A percentile compares a stretch with the other conserved stretches of the same genome.
Conservation (phyloP, 1,140 invertebrate species). For the Bombus vancouverensis region DNA sequence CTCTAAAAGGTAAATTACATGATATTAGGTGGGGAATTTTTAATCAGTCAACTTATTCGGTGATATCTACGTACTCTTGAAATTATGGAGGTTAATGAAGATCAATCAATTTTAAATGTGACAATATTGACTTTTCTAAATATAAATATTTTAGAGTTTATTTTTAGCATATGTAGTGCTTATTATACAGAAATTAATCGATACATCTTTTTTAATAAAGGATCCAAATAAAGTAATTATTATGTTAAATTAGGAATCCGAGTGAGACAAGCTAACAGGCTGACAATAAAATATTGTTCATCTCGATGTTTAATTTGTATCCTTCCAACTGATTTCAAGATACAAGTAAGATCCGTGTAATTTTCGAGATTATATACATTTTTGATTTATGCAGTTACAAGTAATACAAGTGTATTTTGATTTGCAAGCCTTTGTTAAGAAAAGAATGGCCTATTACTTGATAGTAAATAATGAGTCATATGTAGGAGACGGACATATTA, state of each 20-base stretch:
- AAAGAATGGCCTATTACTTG: neutral
- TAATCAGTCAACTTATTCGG: neutral
- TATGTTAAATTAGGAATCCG: too few relatives aligned
- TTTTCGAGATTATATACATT: neutral
- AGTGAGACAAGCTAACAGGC: too few relatives aligned
- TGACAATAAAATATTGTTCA: too few relatives aligned
- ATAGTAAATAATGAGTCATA: constrained; percentile 28
- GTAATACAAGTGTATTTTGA: neutral
- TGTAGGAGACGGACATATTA: constrained; percentile 18
- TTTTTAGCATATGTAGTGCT: neutral
- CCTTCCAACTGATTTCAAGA: too few relatives aligned
- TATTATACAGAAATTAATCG: too few relatives aligned
- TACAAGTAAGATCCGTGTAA: neutral
- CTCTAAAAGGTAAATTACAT: neutral
- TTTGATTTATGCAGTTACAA: neutral
- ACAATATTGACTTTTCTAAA: neutral
- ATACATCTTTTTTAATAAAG: too few relatives aligned
- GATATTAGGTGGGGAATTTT: neutral
- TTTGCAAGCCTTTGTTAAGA: neutral
- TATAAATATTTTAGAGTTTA: neutral
- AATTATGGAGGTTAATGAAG: neutral
- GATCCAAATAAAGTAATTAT: too few relatives aligned
- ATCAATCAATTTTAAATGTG: neutral
- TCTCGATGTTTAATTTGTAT: too few relatives aligned
- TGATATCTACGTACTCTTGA: neutral